A percentile compares a stretch with the other conserved stretches of the same genome.
phyloP scores from a whole-genome alignment of 64 coral and sea anemone species.

The Porites australiensis region DNA sequence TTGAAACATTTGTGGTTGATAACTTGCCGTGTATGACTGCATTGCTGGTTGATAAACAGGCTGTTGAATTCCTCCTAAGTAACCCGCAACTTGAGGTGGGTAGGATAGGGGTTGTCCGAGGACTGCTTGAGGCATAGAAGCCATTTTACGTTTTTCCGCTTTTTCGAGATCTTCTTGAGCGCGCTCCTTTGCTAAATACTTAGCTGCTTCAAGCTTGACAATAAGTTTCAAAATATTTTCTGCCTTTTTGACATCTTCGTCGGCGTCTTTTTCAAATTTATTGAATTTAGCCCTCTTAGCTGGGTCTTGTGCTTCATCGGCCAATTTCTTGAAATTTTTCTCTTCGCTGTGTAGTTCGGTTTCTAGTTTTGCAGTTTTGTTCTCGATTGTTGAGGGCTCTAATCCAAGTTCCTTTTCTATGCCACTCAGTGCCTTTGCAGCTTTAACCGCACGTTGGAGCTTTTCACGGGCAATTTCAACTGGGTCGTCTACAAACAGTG shows the following conservation, averaged over 20 bases:
- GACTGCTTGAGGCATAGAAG: not conserved
- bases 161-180: conserved; percentile 53
- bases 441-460: conserved; percentile 42
- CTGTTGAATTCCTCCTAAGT: conserved; percentile 31
- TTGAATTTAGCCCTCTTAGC: conserved; percentile 49
- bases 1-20: conserved; percentile 42
- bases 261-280: conserved; percentile 67
- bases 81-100: not conserved
- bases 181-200: conserved; percentile 64
- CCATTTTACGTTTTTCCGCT: conserved; percentile 50
- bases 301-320: conserved; percentile 4
- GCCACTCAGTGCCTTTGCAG: conserved; percentile 37
- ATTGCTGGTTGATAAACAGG: conserved; percentile 33
- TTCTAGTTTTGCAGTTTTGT: conserved; percentile 59
- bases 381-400: conserved; percentile 13
- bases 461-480: conserved; percentile 51
- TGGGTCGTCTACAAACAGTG: conserved; percentile 32
- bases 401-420: conserved; percentile 74
- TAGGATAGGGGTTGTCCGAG: not conserved
- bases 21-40: conserved; percentile 37
- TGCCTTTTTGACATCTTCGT: conserved; percentile 66
- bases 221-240: conserved; percentile 71
- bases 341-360: conserved; percentile 53
- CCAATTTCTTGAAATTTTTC: conserved; percentile 53
- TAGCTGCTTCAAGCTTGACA: conserved; percentile 67